Evolutionary conservation across 2,113 vertebrate genomes (phyloP).

Genomic region (Pteruthius melanotis): DNA sequence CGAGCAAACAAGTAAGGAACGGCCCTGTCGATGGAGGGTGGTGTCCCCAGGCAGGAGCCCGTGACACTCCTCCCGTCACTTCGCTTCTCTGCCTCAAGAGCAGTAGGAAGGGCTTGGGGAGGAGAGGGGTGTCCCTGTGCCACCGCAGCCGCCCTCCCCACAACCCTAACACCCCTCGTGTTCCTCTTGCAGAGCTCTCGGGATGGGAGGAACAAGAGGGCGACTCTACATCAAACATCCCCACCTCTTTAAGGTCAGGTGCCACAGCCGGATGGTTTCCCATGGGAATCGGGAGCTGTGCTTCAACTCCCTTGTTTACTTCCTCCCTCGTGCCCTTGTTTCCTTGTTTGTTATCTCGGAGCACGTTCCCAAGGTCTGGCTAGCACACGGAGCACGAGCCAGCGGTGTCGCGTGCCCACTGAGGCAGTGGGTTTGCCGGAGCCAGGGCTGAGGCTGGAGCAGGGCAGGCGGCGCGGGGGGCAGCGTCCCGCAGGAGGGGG

Average conservation of each 20-base stretch:
- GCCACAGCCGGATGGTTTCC: not conserved
- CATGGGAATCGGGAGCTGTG: not conserved
- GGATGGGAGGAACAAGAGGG: slow-evolving; percentile 97
- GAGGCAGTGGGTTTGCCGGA: rapidly evolving
- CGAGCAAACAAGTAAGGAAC: slow-evolving; percentile 95
- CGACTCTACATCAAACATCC: slow-evolving; percentile 97
- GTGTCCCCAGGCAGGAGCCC: slow-evolving; percentile 26
- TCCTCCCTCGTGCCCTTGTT: not conserved
- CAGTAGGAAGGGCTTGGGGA: slow-evolving; percentile 42
- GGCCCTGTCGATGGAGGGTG: slow-evolving; percentile 18
- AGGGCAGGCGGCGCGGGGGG: not conserved
- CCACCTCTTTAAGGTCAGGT: slow-evolving; percentile 92
- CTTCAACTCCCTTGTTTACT: not conserved
- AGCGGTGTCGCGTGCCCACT: rapidly evolving
- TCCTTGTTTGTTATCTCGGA: rapidly evolving
- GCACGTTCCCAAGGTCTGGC: not conserved
- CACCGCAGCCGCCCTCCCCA: rapidly evolving
- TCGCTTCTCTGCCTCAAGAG: slow-evolving; percentile 23
- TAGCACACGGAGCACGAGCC: not conserved
- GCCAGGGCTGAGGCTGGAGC: not conserved
- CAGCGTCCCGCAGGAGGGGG: not conserved
- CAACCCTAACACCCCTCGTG: not conserved
- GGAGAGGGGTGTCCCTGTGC: slow-evolving; percentile 11
- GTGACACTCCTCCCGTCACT: not conserved
- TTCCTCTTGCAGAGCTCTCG: slow-evolving; percentile 83